Evolutionary conservation across 2,113 vertebrate species (phyloP), one percentile per base, ranked within the genome.

Genomic region (Laterallus jamaicensis): DNA sequence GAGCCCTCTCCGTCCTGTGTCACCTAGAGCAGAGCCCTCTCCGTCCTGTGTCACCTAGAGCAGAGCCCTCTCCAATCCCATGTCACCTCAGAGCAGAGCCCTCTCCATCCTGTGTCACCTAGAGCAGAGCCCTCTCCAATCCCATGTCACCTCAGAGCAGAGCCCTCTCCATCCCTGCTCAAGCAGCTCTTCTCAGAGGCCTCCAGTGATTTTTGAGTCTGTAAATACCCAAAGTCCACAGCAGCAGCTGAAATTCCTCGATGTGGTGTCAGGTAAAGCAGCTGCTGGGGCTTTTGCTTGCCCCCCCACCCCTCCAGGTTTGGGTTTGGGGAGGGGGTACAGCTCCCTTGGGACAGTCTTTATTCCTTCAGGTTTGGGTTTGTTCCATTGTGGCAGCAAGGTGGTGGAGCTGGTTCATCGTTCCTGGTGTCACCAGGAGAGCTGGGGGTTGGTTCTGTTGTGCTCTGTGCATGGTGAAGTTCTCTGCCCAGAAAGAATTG

Each of bases 401-500:
- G 35, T 49, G 15, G 80, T 71, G 0, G 32, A 66, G 82, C 39
- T 40, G 76, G 75, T 69, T 87, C 29, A 2, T 74, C 14, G 0
- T 29, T 69, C 76, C 86, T 1, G 39, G 76, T 0, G 4, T 39
- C n/a, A 2, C 90, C 73, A 59, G 91, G 71, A 52, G 81, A 81
- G 49, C 60, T 78, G 9, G 13, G 0, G 66, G 40, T 11, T 31
- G 91, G 60, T 44, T 66, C 71, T 7, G 76, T 97, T 93, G 94
- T 96, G 94, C 96, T 96, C 93, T 95, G 92, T 71, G 84, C 63
- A 7, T 77, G 7, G 59, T 31, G 81, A 62, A 94, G 40, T 80
- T 37, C 73, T 26, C 47, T 29, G 84, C 84, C 73, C 10, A 21
- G 24, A 78, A 74, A 74, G 12, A 9, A 11, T 6, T 20, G 56